Conservation (phyloP, 1,140 invertebrate species). For the Drosophila sulfurigaster region DNA sequence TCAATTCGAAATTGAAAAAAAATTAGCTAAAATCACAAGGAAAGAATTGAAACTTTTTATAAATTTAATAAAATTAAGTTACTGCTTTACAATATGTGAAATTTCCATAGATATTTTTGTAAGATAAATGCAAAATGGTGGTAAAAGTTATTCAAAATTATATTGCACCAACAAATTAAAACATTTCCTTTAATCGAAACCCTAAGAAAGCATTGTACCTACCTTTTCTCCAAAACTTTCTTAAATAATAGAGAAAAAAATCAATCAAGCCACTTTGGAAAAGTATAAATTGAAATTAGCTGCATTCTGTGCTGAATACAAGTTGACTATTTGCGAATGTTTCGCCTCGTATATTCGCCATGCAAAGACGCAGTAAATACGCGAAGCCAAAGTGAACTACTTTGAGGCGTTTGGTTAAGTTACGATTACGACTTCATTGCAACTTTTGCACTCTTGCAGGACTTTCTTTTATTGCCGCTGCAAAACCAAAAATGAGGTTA, state of each 20-base stretch:
- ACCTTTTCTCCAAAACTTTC: no score
- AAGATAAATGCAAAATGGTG: no score
- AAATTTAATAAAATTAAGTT: no score
- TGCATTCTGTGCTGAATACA: not conserved
- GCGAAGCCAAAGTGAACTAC: slow-evolving; percentile 27
- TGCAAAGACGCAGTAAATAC: slow-evolving; percentile 11
- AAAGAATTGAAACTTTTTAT: no score
- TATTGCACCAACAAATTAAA: no score
- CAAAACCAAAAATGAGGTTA: slow-evolving; percentile 73
- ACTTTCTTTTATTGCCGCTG: slow-evolving; percentile 54
- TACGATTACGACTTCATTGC: slow-evolving; percentile 42
- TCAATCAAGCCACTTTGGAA: not conserved
- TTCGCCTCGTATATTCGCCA: not conserved
- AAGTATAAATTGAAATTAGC: not conserved
- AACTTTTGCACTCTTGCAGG: slow-evolving; percentile 46
- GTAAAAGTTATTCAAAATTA: no score
- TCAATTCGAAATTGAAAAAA: no score
- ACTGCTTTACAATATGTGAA: no score
- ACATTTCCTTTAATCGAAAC: no score
- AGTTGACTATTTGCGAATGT: slow-evolving; percentile 7
- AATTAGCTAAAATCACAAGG: no score
- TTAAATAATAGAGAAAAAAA: not conserved
- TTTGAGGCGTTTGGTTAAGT: slow-evolving; percentile 44
- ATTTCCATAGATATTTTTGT: no score
- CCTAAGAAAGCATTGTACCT: no score